Percentiles rank a stretch among this genome's conserved stretches.
Evolutionary conservation across 2,797 vertebrate species (phyloP).

Genomic region (Vultur gryphus): DNA sequence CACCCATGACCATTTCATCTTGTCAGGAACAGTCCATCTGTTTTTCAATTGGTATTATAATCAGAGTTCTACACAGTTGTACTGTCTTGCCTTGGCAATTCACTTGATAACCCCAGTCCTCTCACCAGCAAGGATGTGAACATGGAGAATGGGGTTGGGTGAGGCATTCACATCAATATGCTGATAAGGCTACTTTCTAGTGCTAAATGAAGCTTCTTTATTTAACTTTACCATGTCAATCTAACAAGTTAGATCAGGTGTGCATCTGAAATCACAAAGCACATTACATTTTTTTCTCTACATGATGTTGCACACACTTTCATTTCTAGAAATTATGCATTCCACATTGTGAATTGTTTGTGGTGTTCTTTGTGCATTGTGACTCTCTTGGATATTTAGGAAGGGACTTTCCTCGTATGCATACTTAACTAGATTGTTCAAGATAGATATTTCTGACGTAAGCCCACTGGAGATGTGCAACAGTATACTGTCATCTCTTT

Average conservation of each 20-base stretch:
- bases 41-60: not conserved
- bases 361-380: not conserved
- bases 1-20: not conserved
- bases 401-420: not conserved
- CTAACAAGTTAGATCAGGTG: not conserved
- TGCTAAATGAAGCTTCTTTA: not conserved
- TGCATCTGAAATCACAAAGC: not conserved
- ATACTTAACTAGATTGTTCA: not conserved
- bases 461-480: not conserved
- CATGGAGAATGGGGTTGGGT: not conserved
- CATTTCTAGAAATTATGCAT: not conserved
- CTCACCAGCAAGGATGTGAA: not conserved
- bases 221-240: not conserved
- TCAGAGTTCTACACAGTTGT: not conserved
- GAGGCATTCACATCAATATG: not conserved
- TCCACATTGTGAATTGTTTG: not conserved
- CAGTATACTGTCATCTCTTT: not conserved
- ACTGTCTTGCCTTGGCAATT: not conserved
- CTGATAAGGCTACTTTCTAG: not conserved
- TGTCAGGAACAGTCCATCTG: not conserved
- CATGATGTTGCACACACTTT: not conserved
- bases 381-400: not conserved
- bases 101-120: not conserved
- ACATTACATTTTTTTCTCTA: not conserved
- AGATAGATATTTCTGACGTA: not conserved